Conservation (phyloP, 2,888 invertebrate genomes). For the Neoitamus cyanurus region DNA sequence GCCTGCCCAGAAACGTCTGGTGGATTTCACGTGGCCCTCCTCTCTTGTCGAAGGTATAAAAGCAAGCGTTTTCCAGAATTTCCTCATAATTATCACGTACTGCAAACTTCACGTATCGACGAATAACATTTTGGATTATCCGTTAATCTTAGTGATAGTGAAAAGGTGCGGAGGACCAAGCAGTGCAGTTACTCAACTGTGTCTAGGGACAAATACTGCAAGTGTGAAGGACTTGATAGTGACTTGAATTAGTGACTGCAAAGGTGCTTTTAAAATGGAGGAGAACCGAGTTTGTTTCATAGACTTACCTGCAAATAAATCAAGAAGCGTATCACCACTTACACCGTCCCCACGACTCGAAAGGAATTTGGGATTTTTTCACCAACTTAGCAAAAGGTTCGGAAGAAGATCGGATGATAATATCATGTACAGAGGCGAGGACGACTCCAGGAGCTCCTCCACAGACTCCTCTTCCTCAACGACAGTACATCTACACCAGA, state of each 20-base stretch:
- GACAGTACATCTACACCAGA: constrained; percentile 47
- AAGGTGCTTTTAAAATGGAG: constrained; percentile 62
- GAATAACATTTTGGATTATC: background rate
- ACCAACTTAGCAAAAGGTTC: constrained; percentile 74
- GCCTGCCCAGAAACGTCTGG: background rate
- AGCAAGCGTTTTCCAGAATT: background rate
- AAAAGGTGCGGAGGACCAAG: background rate
- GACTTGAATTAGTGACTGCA: background rate
- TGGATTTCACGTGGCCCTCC: background rate
- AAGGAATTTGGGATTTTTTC: constrained; percentile 74
- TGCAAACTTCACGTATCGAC: background rate
- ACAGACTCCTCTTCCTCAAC: constrained; percentile 62
- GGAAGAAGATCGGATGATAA: constrained; percentile 70
- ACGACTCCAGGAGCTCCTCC: constrained; percentile 67
- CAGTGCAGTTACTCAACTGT: background rate
- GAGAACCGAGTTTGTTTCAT: constrained; percentile 56
- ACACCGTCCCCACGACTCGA: constrained; percentile 71
- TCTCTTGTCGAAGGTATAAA: constrained; percentile 25
- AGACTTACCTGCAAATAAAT: constrained; percentile 55
- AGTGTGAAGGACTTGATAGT: background rate
- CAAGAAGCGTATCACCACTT: constrained; percentile 64
- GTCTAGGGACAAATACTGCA: background rate
- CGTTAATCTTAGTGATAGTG: background rate
- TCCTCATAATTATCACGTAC: constrained; percentile 25
- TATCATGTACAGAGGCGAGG: constrained; percentile 65